Evolutionary conservation across 2,888 invertebrate species (phyloP), one percentile per base, ranked within the genome.

Genomic region (Agrotis clavis): DNA sequence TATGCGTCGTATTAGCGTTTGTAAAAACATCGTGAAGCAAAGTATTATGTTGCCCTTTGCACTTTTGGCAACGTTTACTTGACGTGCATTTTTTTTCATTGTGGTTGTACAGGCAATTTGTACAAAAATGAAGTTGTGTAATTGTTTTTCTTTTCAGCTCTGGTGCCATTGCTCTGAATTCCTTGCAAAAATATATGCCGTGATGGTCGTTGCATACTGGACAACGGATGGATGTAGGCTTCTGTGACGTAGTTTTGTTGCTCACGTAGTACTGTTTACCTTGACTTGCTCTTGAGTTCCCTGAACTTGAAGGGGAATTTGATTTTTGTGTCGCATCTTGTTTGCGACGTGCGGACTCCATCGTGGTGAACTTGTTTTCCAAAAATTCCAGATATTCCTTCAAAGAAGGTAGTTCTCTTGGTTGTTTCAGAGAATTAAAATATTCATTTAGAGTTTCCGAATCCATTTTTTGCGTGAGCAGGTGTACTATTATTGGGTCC

Each of bases 241-340:
- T 56, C 56, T 30, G 25, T 11, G 56, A 56, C 56, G 56, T 56
- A 30, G 30, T 18, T 18, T 56, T 56, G 30, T 56, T 56, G 56
- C 56, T 56, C 30, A 56, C 30, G 56, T 56, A 56, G 56, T 56
- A 56, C 9, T 57, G 57, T 35, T 30, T 57, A 4, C 30, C 57
- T 2, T 30, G 57, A 57, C n/a, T 57, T 1, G 54, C 25, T 18
- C 18, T 25, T 18, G 54, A 25, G 25, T 25, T 25, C 9, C 25
- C 54, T 56, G 18, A 25, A 56, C 25, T 25, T 56, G 57, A 35
- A n/a, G 35, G n/a, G n/a, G 13, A 5, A n/a, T n/a, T 57, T 13
- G 57, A 35, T 57, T 57, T 57, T 35, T 57, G 57, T n/a, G n/a
- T 57, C 30, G 30, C 57, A 35, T 35, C 57, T 57, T 57, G 11